Percentiles rank a stretch among this genome's conserved stretches.
Evolutionary conservation across 2,888 invertebrate species (phyloP).

Genomic region (Melinopterus prodromus): DNA sequence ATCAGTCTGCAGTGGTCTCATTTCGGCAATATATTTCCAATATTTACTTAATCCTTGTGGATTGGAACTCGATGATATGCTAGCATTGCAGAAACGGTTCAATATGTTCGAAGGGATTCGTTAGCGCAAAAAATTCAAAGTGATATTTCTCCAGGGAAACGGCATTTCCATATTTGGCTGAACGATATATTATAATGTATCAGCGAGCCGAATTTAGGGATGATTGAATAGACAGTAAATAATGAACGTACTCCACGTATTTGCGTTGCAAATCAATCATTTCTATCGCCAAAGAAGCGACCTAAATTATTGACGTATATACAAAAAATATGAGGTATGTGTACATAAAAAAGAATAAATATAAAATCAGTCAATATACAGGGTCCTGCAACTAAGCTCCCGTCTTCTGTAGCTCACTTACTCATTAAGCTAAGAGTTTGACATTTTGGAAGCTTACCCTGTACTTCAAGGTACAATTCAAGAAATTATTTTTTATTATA

Average conservation of each 20-base stretch:
- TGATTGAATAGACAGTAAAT: not conserved
- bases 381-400: too few species aligned
- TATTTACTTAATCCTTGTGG: not conserved
- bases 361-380: too few species aligned
- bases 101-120: not conserved
- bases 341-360: too few species aligned
- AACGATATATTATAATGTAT: not conserved
- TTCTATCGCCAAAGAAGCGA: not conserved
- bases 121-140: not conserved
- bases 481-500: too few species aligned
- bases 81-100: not conserved
- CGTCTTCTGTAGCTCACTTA: too few species aligned
- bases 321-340: not conserved
- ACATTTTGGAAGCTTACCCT: too few species aligned
- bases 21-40: not conserved
- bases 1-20: not conserved
- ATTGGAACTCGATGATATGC: not conserved
- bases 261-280: not conserved
- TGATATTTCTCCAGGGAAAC: not conserved
- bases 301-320: not conserved
- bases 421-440: too few species aligned
- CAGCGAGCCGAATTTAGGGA: not conserved
- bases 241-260: not conserved
- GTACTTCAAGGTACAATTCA: too few species aligned
- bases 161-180: not conserved